Percentiles rank a stretch among this genome's conserved stretches.
Conservation (phyloP, 2,113 vertebrate species). For the Ophthalmolycus amberensis region DNA sequence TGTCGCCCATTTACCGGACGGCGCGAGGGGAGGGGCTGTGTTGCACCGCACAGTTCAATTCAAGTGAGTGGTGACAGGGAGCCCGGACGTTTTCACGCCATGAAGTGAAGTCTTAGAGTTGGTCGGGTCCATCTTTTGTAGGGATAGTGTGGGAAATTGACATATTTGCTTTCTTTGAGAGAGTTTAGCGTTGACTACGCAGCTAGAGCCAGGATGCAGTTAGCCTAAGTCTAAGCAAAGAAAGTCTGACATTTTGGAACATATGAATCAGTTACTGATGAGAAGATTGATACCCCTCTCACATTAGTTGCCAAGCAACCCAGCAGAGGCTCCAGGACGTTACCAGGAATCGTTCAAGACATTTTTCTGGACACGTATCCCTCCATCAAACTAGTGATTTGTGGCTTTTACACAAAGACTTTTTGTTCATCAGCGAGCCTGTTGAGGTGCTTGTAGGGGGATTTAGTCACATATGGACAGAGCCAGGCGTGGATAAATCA, state of each 20-base stretch:
- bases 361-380: neutral
- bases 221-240: neutral
- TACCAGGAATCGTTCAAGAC: neutral
- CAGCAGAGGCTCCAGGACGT: neutral
- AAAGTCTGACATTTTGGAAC: neutral
- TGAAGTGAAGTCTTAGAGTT: neutral
- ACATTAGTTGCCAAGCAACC: neutral
- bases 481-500: neutral
- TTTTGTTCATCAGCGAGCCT: neutral
- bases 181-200: too few species aligned
- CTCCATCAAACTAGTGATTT: neutral
- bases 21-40: constrained; percentile 84
- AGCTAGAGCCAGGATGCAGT: neutral
- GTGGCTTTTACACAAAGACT: neutral
- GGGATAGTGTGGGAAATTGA: neutral
- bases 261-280: neutral
- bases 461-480: neutral
- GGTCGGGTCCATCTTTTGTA: neutral
- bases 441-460: neutral
- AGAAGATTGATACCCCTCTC: neutral
- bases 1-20: constrained; percentile 85
- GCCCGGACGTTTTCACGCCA: neutral
- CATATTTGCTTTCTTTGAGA: neutral
- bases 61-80: constrained; percentile 75
- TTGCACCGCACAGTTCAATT: constrained; percentile 78